A percentile compares a stretch with the other conserved stretches of the same genome.
Evolutionary conservation across 2,888 invertebrate species (phyloP).

Genomic region (Drosophila maculinotata): DNA sequence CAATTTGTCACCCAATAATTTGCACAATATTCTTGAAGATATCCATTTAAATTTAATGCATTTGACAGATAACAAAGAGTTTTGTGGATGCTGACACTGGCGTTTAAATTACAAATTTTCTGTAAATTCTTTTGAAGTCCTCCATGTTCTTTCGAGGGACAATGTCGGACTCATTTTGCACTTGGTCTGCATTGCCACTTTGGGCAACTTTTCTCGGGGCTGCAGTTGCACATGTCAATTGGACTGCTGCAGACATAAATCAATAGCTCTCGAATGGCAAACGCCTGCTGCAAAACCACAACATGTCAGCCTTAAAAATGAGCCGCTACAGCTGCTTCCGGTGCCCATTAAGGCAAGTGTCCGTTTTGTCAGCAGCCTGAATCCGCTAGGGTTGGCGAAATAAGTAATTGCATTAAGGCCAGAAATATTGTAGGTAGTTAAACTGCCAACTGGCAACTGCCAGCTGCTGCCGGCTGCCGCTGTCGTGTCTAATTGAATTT

Average conservation of each 20-base stretch:
- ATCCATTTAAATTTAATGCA: not conserved
- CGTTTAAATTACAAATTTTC: conserved; percentile 24
- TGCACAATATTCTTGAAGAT: not conserved
- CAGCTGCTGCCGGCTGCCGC: conserved; percentile 18
- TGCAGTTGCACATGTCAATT: conserved; percentile 47
- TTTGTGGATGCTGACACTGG: conserved; percentile 9
- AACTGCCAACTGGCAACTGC: conserved; percentile 27
- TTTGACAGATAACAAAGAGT: not conserved
- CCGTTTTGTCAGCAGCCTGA: conserved; percentile 43
- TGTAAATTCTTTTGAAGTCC: conserved; percentile 15
- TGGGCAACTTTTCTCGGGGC: conserved; percentile 29
- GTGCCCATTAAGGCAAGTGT: conserved; percentile 58
- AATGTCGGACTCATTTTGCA: conserved; percentile 13
- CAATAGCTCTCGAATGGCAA: conserved; percentile 50
- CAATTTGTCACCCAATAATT: too few species aligned
- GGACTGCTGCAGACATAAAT: conserved; percentile 70
- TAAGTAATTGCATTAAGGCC: conserved; percentile 70
- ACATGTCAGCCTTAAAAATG: conserved; percentile 69
- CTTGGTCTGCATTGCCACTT: conserved; percentile 26
- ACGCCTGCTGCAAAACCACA: conserved; percentile 51
- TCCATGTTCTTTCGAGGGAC: conserved; percentile 8
- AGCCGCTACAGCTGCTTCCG: conserved; percentile 64
- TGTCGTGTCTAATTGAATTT: conserved; percentile 75
- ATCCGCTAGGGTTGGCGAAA: conserved; percentile 24
- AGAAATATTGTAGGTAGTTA: conserved; percentile 70